Evolutionary conservation across 37 sponge, comb jelly and placozoan genomes (phyloP).

Genomic region (Theonella swinhoei): DNA sequence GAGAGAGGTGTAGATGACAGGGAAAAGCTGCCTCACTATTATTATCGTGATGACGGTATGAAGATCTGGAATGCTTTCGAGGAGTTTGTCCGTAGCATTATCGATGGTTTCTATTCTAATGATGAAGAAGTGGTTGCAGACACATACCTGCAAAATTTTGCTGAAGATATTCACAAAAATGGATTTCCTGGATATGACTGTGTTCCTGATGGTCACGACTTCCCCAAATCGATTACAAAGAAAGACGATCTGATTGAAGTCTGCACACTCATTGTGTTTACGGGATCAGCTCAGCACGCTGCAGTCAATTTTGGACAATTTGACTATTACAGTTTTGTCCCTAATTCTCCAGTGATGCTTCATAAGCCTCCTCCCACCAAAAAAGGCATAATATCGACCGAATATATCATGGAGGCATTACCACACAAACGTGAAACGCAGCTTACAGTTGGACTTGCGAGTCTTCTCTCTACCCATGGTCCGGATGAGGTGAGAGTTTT

Average conservation of each 20-base stretch:
- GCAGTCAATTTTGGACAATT: conserved; percentile 85
- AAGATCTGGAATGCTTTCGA: conserved; percentile 63
- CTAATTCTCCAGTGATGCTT: conserved; percentile 65
- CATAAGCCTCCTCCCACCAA: conserved; percentile 43
- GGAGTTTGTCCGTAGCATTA: conserved; percentile 36
- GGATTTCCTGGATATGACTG: conserved; percentile 38
- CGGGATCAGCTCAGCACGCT: conserved; percentile 65
- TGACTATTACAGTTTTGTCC: conserved; percentile 51
- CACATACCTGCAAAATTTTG: conserved; percentile 47
- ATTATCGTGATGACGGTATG: conserved; percentile 82
- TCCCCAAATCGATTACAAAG: conserved; percentile 47
- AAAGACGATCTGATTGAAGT: conserved; percentile 48
- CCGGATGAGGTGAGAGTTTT: conserved; percentile 36
- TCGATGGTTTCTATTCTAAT: conserved; percentile 44
- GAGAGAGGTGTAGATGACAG: conserved; percentile 70
- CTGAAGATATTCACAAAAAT: conserved; percentile 23
- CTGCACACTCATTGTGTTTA: conserved; percentile 77
- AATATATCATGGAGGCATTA: conserved; percentile 43
- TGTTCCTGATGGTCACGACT: conserved; percentile 28
- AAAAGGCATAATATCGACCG: conserved; percentile 29
- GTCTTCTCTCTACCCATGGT: conserved; percentile 19
- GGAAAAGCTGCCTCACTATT: conserved; percentile 58
- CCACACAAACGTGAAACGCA: conserved; percentile 15
- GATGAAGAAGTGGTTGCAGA: conserved; percentile 59
- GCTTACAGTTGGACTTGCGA: neutral